Base-by-base conservation (phyloP, 2,888 invertebrate genomes). In the Platerodrilus igneus region DNA sequence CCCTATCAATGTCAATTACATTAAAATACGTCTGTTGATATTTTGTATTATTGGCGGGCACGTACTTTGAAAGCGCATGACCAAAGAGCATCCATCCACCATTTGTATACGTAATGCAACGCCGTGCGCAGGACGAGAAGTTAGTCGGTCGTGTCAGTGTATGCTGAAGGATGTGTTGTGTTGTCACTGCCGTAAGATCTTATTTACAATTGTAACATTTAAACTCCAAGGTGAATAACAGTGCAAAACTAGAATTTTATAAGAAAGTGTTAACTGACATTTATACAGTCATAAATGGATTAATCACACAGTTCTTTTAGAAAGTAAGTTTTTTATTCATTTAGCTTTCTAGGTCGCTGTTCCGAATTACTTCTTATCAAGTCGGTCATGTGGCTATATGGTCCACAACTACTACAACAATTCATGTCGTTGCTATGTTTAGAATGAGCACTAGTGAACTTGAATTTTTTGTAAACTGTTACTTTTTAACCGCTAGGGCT, bases 121-220 rank as follows among this genome's bases (percentile, higher is more conserved):
- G 71, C 72, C 73, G 67, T 68, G 67, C 66, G 61, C 69, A 66
- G n/a, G n/a, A n/a, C n/a, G n/a, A 64, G 62, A 29, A 48, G 33
- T 58, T 62, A 52, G 52, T 52, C 47, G 49, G 46, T 51, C 46
- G 50, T 51, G 45, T 37, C 31, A 41, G 45, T 38, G 43, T 26
- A 37, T 47, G 37, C 41, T 32, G 46, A 28, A 41, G 37, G 40
- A 44, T 41, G 51, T 47, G 39, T 41, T 25, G 39, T 43, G 43
- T 39, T 28, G 22, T 41, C 41, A 18, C 41, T 30, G 36, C 37
- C 38, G 41, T 43, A 42, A 43, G 47, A 41, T 37, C 47, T 48
- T 51, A 48, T 51, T 48, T 47, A 45, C 45, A 44, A 40, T 23
- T 27, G 43, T 17, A 34, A 28, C 36, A 33, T 29, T 34, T 26